phyloP scores from a whole-genome alignment of 2,113 vertebrate genomes.

The Barbus barbus region DNA sequence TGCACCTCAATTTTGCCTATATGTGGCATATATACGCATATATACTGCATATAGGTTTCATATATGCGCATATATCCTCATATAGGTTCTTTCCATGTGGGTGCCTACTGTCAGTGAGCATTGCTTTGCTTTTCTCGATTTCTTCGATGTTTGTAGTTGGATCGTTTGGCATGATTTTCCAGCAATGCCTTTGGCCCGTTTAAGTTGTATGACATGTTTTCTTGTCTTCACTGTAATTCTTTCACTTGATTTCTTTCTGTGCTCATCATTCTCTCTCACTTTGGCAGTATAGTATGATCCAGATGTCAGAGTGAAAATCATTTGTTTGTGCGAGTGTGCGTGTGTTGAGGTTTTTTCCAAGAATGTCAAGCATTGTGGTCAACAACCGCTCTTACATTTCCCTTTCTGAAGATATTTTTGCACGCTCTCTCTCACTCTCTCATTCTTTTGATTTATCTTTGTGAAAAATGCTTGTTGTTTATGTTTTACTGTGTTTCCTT shows the following conservation, averaged over 20 bases:
- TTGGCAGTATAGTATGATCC: not conserved
- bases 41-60: no score
- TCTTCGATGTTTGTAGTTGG: not conserved
- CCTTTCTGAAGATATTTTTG: conserved; percentile 14
- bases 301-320: not conserved
- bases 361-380: conserved; percentile 29
- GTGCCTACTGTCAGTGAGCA: not conserved
- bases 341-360: conserved; percentile 30
- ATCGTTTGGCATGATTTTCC: not conserved
- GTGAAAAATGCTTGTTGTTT: conserved; percentile 14
- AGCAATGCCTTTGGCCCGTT: not conserved
- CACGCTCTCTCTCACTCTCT: conserved; percentile 22
- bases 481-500: conserved; percentile 8
- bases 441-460: not conserved
- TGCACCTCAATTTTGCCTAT: no score
- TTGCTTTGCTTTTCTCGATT: not conserved
- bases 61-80: no score
- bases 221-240: not conserved
- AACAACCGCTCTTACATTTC: conserved; percentile 30
- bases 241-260: not conserved
- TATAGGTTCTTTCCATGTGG: no score
- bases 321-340: no score
- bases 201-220: not conserved
- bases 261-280: not conserved
- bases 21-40: no score